Conservation (phyloP, 2,888 invertebrate species). For the Troglohyphantes excavatus region DNA sequence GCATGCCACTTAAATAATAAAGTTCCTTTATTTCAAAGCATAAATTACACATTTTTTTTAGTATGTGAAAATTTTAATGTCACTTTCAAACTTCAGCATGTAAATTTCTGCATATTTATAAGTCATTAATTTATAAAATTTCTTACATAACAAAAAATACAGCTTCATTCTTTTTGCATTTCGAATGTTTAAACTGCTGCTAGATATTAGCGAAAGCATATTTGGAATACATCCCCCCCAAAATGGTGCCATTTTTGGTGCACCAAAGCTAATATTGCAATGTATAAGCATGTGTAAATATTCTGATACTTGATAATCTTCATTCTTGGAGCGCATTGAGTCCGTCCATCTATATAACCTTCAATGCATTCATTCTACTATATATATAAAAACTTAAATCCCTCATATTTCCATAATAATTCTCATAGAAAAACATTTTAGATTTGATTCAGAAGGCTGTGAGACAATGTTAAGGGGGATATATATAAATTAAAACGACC, state of each 20-base stretch:
- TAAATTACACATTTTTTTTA: too few species aligned
- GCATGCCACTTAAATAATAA: too few species aligned
- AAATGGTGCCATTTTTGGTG: not conserved
- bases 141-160: too few species aligned
- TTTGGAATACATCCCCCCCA: too few species aligned
- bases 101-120: too few species aligned
- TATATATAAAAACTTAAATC: not conserved
- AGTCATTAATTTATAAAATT: too few species aligned
- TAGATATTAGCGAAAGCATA: too few species aligned
- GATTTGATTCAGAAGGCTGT: not conserved
- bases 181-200: too few species aligned
- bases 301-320: conserved; percentile 9
- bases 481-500: not conserved
- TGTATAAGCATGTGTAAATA: conserved; percentile 13
- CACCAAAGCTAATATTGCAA: conserved; percentile 11
- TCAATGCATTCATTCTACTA: conserved; percentile 15
- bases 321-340: conserved; percentile 29
- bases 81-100: too few species aligned
- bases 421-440: conserved; percentile 30
- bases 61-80: too few species aligned
- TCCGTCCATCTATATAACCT: conserved; percentile 57
- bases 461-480: not conserved
- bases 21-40: too few species aligned
- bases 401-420: conserved; percentile 20
- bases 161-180: too few species aligned